Evolutionary conservation across 1,140 invertebrate genomes (phyloP).

Genomic region (Hermetia illucens): DNA sequence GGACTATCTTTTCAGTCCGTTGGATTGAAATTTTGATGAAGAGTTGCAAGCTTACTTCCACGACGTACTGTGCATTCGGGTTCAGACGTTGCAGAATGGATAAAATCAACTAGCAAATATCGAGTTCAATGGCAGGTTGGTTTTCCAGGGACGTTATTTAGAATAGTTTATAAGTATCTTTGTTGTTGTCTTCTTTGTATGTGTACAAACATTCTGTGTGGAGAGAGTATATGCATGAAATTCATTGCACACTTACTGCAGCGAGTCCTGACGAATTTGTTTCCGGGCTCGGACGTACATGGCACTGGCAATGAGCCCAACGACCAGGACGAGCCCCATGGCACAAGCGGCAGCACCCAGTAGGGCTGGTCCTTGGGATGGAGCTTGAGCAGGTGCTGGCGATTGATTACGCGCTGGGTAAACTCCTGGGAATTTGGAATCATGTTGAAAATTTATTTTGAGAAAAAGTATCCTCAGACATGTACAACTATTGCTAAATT

Average conservation of each 20-base stretch:
- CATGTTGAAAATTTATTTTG: slow-evolving; percentile 1
- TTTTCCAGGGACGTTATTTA: too few species aligned
- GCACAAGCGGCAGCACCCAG: slow-evolving; percentile 58
- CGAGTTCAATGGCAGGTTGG: too few species aligned
- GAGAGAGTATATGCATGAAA: neutral
- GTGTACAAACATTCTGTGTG: too few species aligned
- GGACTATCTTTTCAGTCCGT: too few species aligned
- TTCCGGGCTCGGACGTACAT: slow-evolving; percentile 68
- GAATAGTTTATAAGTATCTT: too few species aligned
- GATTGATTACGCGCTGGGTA: slow-evolving; percentile 28
- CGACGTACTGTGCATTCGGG: too few species aligned
- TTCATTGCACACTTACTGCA: slow-evolving; percentile 43
- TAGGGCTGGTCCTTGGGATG: slow-evolving; percentile 24
- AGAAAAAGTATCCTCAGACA: neutral
- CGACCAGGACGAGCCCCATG: slow-evolving; percentile 55
- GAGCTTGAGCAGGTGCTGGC: slow-evolving; percentile 25
- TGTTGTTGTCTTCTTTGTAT: too few species aligned
- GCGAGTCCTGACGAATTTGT: slow-evolving; percentile 52
- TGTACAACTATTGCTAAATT: neutral
- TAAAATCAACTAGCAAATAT: too few species aligned
- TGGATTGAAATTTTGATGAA: too few species aligned
- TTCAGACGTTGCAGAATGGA: too few species aligned
- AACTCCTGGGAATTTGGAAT: slow-evolving; percentile 13
- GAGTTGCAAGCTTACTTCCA: too few species aligned
- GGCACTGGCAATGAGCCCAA: slow-evolving; percentile 52